A percentile compares a stretch with the other conserved stretches of the same genome.
Evolutionary conservation across 2,797 vertebrate genomes (phyloP).

Genomic region (Lagorchestes hirsutus): DNA sequence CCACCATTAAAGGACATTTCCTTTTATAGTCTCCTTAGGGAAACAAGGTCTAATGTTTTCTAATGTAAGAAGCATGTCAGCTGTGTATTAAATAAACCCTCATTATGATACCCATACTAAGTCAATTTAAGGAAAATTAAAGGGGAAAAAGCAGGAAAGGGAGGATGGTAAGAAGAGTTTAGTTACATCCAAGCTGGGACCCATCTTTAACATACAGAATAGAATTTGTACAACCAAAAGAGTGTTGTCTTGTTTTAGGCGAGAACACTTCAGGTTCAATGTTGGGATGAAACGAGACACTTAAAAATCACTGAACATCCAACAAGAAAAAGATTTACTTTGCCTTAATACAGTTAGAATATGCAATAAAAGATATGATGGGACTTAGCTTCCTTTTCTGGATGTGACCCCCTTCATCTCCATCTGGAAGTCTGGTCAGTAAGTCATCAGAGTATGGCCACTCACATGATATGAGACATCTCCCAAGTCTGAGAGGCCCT

Average conservation of each 20-base stretch:
- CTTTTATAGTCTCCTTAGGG: conserved; percentile 33
- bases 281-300: not conserved
- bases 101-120: not conserved
- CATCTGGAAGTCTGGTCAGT: not conserved
- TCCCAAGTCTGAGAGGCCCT: not conserved
- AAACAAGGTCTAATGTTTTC: conserved; percentile 15
- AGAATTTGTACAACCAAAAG: not conserved
- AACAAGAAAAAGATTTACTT: not conserved
- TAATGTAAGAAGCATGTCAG: not conserved
- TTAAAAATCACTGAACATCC: not conserved
- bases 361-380: not conserved
- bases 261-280: not conserved
- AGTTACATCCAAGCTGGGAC: not conserved
- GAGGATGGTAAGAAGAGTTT: not conserved
- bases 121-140: not conserved
- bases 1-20: not conserved
- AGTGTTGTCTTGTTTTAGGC: not conserved
- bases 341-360: not conserved
- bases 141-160: not conserved
- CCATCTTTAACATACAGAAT: not conserved
- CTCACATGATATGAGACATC: not conserved
- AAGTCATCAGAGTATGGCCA: not conserved
- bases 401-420: too few species aligned
- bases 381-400: not conserved
- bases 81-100: not conserved